phyloP scores from a whole-genome alignment of 2,113 vertebrate species.

The Rhipidura dahli region DNA sequence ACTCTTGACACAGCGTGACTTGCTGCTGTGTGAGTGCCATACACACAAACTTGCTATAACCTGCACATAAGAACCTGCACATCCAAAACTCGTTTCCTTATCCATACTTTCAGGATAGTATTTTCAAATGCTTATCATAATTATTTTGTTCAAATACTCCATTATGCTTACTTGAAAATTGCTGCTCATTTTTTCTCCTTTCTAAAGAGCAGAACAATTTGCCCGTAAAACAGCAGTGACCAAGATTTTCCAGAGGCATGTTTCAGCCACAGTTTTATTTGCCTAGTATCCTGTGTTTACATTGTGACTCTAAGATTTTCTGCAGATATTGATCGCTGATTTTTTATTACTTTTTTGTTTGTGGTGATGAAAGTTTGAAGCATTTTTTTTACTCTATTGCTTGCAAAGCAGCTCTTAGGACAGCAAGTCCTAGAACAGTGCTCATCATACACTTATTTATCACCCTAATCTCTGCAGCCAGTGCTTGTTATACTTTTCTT shows the following conservation, averaged over 20 bases:
- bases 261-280: constrained; percentile 16
- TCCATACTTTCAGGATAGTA: neutral
- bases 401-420: constrained; percentile 41
- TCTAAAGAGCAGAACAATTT: neutral
- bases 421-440: neutral
- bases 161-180: neutral
- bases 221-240: neutral
- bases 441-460: constrained; percentile 67
- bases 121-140: neutral
- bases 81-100: neutral
- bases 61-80: neutral
- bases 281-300: neutral
- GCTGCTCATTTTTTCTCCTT: neutral
- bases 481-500: constrained; percentile 70
- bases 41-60: neutral
- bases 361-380: neutral
- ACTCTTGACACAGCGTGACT: neutral
- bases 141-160: neutral
- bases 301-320: constrained; percentile 35
- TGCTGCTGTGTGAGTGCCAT: neutral
- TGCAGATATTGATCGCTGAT: constrained; percentile 8
- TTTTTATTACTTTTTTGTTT: neutral
- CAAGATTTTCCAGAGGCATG: neutral
- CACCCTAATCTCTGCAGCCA: constrained; percentile 64
- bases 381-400: neutral